Conservation (phyloP, 2,888 invertebrate genomes). For the Leptinotarsa haldemani region DNA sequence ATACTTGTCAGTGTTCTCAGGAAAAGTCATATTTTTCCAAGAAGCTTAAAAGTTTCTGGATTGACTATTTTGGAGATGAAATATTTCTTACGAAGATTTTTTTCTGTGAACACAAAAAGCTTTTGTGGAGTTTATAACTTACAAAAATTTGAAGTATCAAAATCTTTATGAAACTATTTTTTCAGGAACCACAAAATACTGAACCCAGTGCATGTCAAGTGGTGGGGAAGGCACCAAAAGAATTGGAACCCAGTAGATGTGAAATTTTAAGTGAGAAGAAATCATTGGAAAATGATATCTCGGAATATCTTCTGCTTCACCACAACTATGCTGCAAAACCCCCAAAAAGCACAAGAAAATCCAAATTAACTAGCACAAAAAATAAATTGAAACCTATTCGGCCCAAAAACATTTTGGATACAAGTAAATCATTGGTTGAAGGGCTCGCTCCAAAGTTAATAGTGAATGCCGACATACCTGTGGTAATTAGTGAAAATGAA, state of each 20-base stretch:
- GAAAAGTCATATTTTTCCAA: no score
- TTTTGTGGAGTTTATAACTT: background rate
- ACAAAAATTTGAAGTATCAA: background rate
- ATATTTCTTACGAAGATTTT: background rate
- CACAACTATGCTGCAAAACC: constrained; percentile 61
- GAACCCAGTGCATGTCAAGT: constrained; percentile 73
- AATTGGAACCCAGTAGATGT: constrained; percentile 84
- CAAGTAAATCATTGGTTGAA: constrained; percentile 20
- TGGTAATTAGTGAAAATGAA: constrained; percentile 36
- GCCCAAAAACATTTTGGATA: constrained; percentile 47
- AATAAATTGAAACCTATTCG: constrained; percentile 48
- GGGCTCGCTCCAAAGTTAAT: constrained; percentile 5
- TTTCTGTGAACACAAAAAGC: background rate
- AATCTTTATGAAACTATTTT: constrained; percentile 32
- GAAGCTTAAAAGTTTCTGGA: no score
- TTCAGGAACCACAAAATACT: constrained; percentile 65
- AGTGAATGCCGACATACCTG: background rate
- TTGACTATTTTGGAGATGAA: no score
- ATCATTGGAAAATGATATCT: constrained; percentile 56
- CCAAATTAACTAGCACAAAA: constrained; percentile 24
- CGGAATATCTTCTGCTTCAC: constrained; percentile 61
- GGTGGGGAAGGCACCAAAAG: constrained; percentile 90
- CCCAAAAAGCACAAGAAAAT: constrained; percentile 27
- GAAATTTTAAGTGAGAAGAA: constrained; percentile 51
- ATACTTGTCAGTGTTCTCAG: no score